A percentile compares a stretch with the other conserved stretches of the same genome.
Evolutionary conservation across 2,113 vertebrate genomes (phyloP).

Genomic region (Conger conger): DNA sequence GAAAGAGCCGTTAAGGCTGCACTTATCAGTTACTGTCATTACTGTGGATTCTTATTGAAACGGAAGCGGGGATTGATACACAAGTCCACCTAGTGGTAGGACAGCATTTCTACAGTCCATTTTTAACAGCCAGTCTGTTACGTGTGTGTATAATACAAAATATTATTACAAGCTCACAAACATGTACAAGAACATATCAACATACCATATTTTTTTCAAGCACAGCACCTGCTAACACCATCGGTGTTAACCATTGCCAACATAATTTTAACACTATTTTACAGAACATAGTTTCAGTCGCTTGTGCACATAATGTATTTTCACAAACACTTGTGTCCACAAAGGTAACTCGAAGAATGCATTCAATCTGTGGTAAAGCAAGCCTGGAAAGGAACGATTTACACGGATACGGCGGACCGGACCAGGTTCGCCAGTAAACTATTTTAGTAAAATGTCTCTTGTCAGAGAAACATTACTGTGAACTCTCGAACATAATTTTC

Average conservation of each 20-base stretch:
- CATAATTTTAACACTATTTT: too few relatives aligned
- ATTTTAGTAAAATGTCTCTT: conserved; percentile 14
- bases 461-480: background rate
- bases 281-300: too few relatives aligned
- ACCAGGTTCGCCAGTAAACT: background rate
- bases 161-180: background rate
- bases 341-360: too few relatives aligned
- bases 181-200: background rate
- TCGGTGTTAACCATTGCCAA: too few relatives aligned
- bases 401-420: background rate
- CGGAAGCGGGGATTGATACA: conserved; percentile 11
- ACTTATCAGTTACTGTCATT: conserved; percentile 35
- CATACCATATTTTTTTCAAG: too few relatives aligned
- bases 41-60: background rate
- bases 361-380: background rate
- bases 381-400: background rate
- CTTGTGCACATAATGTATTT: too few relatives aligned
- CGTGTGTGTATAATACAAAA: background rate
- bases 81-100: conserved; percentile 70
- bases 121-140: background rate
- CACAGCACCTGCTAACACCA: too few relatives aligned
- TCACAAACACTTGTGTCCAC: too few relatives aligned
- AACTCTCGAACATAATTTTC: conserved; percentile 33
- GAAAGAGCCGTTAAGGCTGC: background rate
- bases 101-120: conserved; percentile 49